Evolutionary conservation across 2,797 vertebrate species (phyloP), one percentile per base, ranked within the genome.

Genomic region (Numenius phaeopus): DNA sequence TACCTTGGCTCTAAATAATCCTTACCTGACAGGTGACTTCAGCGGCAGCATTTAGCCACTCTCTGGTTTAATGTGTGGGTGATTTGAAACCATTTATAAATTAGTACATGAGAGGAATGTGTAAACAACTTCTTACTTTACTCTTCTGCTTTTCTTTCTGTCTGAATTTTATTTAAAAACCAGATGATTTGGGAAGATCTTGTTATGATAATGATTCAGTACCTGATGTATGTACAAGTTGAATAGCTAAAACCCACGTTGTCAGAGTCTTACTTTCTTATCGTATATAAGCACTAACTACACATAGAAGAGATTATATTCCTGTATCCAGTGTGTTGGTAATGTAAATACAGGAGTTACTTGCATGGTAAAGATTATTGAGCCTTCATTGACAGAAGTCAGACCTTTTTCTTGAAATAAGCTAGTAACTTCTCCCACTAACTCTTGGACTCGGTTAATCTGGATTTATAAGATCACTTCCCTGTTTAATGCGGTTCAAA

Each of bases 1-100:
- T 49, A 67, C 59, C 49, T 85, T 76, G 76, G n/a, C 42, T 79
- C 69, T 59, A 83, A 96, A 86, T 75, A 91, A 81, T 59, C 79
- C 58, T 83, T 52, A 83, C 65, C 66, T 88, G 89, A 76, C 82
- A 81, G 66, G 79, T 14, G 32, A 84, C 54, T 70, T 76, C 2
- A 11, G 20, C 4, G 5, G 39, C 42, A 83, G 65, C 22, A 26
- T 91, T 94, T 65, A 55, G 55, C 65, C 76, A 10, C 80, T 77
- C 37, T 34, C 75, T 26, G 58, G 34, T 83, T 78, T 54, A 83
- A 65, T 47, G 54, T 13, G 57, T 4, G 9, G 14, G 30, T 82
- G 27, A 87, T 90, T 81, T 89, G 79, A 80, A 94, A 92, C 26
- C 62, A 59, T 89, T 94, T 83, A 46, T 39, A 49, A 87, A 75